Conservation (phyloP, 2,888 invertebrate genomes). For the Amiota communis region DNA sequence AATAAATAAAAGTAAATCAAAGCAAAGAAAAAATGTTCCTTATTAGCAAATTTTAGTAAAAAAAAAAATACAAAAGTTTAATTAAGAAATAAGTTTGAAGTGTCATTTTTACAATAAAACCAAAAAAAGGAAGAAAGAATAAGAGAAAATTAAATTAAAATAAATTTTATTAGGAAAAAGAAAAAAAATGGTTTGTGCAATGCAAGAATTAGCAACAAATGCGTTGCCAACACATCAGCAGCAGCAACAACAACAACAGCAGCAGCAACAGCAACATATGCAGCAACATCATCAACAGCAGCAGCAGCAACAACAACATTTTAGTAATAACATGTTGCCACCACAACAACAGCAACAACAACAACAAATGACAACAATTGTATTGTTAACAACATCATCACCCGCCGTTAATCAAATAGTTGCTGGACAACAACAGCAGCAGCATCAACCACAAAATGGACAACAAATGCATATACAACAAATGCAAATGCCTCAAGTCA, state of each 20-base stretch:
- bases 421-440: conserved; percentile 47
- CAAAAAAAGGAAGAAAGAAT: conserved; percentile 54
- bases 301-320: conserved; percentile 49
- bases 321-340: conserved; percentile 4
- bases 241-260: conserved; percentile 55
- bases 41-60: conserved; percentile 65
- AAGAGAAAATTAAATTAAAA: conserved; percentile 29
- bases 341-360: conserved; percentile 55
- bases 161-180: neutral
- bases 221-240: conserved; percentile 48
- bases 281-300: conserved; percentile 45
- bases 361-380: conserved; percentile 64
- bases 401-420: conserved; percentile 54
- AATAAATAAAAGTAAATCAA: conserved; percentile 41
- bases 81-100: conserved; percentile 54
- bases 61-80: conserved; percentile 27
- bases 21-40: conserved; percentile 67
- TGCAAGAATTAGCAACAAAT: conserved; percentile 66
- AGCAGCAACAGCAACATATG: conserved; percentile 37
- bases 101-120: conserved; percentile 67
- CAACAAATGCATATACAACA: conserved; percentile 52
- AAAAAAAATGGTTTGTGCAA: conserved; percentile 72
- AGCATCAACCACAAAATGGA: conserved; percentile 47
- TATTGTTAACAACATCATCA: conserved; percentile 59
- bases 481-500: conserved; percentile 51